These are phyloP conservation scores for Spialia ferax DNA, from an alignment of 2,888 invertebrate genomes.

Conservation along the genomic window DNA sequence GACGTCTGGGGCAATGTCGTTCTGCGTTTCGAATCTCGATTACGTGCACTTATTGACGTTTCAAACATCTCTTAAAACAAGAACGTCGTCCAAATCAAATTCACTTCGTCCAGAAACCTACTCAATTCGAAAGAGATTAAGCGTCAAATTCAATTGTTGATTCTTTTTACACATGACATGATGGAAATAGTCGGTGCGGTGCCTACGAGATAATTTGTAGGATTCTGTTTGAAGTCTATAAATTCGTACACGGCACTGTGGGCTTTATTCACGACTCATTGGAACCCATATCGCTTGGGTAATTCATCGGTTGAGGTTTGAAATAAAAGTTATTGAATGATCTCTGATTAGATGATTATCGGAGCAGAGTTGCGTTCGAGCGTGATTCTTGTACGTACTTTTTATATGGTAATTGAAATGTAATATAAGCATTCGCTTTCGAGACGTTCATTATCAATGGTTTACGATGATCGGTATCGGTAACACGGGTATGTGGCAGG, in stretches of 20 bases:
- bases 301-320: slow-evolving; percentile 53
- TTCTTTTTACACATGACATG: slow-evolving; percentile 58
- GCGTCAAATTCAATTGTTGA: slow-evolving; percentile 57
- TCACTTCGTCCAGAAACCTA: slow-evolving; percentile 50
- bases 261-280: slow-evolving; percentile 57
- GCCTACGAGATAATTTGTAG: slow-evolving; percentile 72
- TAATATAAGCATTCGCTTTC: slow-evolving; percentile 77
- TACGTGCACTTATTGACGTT: slow-evolving; percentile 66
- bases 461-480: slow-evolving; percentile 64
- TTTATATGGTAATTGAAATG: slow-evolving; percentile 85
- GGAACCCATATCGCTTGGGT: slow-evolving; percentile 56
- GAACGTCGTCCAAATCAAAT: slow-evolving; percentile 54
- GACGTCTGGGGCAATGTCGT: slow-evolving; percentile 63
- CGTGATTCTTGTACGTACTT: slow-evolving; percentile 67
- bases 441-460: slow-evolving; percentile 72
- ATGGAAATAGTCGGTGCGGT: slow-evolving; percentile 62
- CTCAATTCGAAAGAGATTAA: slow-evolving; percentile 55
- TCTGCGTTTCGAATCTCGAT: slow-evolving; percentile 73
- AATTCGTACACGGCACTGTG: slow-evolving; percentile 56
- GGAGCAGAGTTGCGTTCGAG: slow-evolving; percentile 71
- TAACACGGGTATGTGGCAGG: slow-evolving; percentile 54
- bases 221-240: slow-evolving; percentile 69
- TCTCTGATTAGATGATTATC: slow-evolving; percentile 86
- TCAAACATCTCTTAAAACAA: slow-evolving; percentile 57
- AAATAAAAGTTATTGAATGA: slow-evolving; percentile 83